Evolutionary conservation across 92 coral and sea anemone species (phyloP), one percentile per base, ranked within the genome.

Genomic region (Actinernus sp.): DNA sequence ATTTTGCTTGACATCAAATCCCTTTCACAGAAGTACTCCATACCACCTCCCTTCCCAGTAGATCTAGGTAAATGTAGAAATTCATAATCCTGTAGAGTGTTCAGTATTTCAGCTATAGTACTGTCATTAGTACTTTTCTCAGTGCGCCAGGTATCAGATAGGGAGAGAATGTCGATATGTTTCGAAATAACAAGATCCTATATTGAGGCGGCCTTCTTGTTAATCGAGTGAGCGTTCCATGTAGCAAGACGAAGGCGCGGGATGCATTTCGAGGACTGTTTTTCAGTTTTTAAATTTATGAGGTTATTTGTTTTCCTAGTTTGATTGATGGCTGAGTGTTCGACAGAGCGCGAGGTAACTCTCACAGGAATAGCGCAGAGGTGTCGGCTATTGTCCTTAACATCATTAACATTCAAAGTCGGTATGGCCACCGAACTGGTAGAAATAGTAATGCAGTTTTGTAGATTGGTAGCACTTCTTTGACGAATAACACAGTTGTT

Each of bases 31-130:
- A 21, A 63, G 23, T 40, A 64, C 38, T 28, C 72, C 61, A 64
- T 36, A 26, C 63, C 72, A 39, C 72, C 72, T 20, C 65, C 65
- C 55, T 11, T 18, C 16, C 61, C 61, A 24, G 65, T 34, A 25
- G 72, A 20, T 44, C 72, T 44, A 20, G 72, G 72, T 46, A 49
- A 47, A 48, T 64, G 72, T 26, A 64, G 27, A 64, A 64, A 64
- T 23, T 18, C 43, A 39, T 39, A 64, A 22, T 64, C 72, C 72
- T 64, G 73, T 26, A 56, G 39, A 56, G 1, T 56, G 43, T 56
- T 56, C 63, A 36, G 28, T 26, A 56, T 56, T 36, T 56, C 63
- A 29, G 63, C 63, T 56, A 56, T 36, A 32, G 63, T 26, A 20
- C 21, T 26, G 33, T 56, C 36, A 11, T 56, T 36, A 31, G 63